Evolutionary conservation across 2,888 invertebrate genomes (phyloP).

Genomic region (Muscina levida): DNA sequence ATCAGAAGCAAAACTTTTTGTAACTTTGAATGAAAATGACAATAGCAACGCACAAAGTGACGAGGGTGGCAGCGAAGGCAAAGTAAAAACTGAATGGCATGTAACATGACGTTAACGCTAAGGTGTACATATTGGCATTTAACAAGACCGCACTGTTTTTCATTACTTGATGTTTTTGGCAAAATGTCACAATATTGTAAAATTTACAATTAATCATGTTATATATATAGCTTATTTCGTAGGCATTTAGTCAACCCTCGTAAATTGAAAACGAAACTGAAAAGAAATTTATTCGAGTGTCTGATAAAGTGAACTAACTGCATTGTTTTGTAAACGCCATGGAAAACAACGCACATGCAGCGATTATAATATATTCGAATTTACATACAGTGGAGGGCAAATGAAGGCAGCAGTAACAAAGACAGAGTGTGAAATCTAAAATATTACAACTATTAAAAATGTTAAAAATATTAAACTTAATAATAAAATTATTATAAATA

Average conservation of each 20-base stretch:
- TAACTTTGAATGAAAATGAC: not conserved
- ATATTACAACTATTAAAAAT: too few species aligned
- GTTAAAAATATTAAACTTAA: too few species aligned
- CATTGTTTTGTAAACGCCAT: conserved; percentile 21
- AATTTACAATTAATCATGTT: too few species aligned
- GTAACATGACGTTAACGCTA: not conserved
- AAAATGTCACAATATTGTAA: not conserved
- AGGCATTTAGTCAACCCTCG: not conserved
- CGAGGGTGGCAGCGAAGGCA: not conserved
- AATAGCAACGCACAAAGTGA: not conserved
- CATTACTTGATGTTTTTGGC: too few species aligned
- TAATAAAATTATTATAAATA: too few species aligned
- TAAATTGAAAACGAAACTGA: not conserved
- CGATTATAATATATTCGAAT: too few species aligned
- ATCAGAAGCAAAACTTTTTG: conserved; percentile 7
- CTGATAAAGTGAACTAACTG: conserved; percentile 12
- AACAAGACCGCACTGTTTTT: too few species aligned
- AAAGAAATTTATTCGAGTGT: conserved; percentile 13
- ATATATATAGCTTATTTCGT: too few species aligned
- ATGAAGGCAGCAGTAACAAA: too few species aligned
- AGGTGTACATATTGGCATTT: not conserved
- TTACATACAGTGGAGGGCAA: too few species aligned
- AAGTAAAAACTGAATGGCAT: conserved; percentile 2
- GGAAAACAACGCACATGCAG: not conserved
- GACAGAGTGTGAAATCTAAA: too few species aligned